Evolutionary conservation across 2,888 invertebrate species (phyloP).

Genomic region (Cryptophagus acutangulus): DNA sequence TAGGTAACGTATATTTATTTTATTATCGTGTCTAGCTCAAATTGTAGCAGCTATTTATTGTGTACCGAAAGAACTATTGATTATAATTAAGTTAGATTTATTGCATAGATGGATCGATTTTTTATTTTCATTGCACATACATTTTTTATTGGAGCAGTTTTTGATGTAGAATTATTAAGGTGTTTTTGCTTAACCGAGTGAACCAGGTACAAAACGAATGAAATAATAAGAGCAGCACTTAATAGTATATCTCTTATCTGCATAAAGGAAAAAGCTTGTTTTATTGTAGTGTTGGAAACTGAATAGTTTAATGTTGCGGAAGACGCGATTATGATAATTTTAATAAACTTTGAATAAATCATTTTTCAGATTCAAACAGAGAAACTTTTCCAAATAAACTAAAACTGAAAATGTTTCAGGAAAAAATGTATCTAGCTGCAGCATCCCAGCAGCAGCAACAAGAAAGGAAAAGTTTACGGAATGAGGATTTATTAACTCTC

Average conservation of each 20-base stretch:
- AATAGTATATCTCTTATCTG: too few relatives aligned
- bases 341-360: neutral
- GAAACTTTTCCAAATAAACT: too few relatives aligned
- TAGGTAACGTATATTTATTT: neutral
- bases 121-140: neutral
- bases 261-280: neutral
- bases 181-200: too few relatives aligned
- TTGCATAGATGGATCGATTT: slow-evolving; percentile 1
- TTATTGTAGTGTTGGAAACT: neutral
- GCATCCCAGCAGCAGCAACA: too few relatives aligned
- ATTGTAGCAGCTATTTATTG: neutral
- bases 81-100: slow-evolving; percentile 1
- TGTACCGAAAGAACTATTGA: neutral
- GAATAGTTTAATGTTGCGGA: neutral
- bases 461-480: too few relatives aligned
- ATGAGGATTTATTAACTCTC: too few relatives aligned
- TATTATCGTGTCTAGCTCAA: neutral
- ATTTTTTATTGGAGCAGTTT: neutral
- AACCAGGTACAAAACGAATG: neutral
- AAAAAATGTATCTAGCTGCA: too few relatives aligned
- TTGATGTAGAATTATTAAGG: too few relatives aligned
- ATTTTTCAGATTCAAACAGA: too few relatives aligned
- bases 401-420: too few relatives aligned
- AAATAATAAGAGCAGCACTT: neutral
- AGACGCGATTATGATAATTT: slow-evolving; percentile 1